These are phyloP conservation scores for Galeopsomyia nigrocyanea DNA, from an alignment of 2,888 invertebrate genomes.

Conservation along the genomic window DNA sequence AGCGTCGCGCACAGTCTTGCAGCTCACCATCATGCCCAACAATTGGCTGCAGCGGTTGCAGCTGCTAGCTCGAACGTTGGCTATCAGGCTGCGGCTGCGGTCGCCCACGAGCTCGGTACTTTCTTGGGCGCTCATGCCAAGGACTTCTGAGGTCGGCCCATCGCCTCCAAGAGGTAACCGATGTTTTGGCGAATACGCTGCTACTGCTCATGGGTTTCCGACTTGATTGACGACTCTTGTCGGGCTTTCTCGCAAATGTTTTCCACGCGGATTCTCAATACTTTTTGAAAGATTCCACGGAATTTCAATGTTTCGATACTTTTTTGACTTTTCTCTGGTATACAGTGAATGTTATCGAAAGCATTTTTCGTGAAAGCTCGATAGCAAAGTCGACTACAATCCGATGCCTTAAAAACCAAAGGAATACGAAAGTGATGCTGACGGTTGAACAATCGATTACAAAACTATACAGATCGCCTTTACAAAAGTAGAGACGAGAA, in stretches of 20 bases:
- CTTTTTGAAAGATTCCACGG: neutral
- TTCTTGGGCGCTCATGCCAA: conserved; percentile 64
- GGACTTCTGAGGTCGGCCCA: conserved; percentile 66
- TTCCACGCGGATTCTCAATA: no score
- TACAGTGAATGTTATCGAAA: conserved; percentile 4
- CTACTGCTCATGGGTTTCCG: no score
- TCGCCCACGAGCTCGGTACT: conserved; percentile 62
- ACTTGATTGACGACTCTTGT: no score
- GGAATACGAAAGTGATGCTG: conserved; percentile 45
- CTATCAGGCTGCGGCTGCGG: conserved; percentile 44
- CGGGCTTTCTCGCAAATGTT: no score
- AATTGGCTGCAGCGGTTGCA: conserved; percentile 34
- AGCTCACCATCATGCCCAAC: conserved; percentile 59
- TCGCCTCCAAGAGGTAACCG: conserved; percentile 61
- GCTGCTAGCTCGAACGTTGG: conserved; percentile 32
- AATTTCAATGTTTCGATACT: neutral
- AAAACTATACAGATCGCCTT: conserved; percentile 12
- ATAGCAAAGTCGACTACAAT: conserved; percentile 38
- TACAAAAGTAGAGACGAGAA: conserved; percentile 24
- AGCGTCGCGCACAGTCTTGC: conserved; percentile 60
- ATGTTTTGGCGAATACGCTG: no score
- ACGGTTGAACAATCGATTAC: conserved; percentile 36
- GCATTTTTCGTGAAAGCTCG: conserved; percentile 47
- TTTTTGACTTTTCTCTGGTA: neutral
- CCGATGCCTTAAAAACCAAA: conserved; percentile 48